These are phyloP conservation scores for Calypte anna DNA, from an alignment of 2,113 vertebrate genomes.

Conservation along the genomic window DNA sequence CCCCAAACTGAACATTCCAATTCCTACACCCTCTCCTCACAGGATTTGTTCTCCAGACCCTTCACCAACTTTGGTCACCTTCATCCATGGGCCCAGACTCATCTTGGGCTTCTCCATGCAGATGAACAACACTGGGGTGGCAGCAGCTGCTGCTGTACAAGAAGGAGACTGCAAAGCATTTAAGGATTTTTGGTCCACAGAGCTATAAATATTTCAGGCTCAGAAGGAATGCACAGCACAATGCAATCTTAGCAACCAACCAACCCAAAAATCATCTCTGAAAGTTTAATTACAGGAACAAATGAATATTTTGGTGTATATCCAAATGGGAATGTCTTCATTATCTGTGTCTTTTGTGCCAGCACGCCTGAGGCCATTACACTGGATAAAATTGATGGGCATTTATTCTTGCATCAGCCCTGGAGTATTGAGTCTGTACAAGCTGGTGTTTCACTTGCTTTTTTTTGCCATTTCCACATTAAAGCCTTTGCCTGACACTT, in stretches of 20 bases:
- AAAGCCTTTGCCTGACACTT: not conserved
- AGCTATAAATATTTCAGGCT: not conserved
- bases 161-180: not conserved
- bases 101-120: not conserved
- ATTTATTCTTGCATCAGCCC: not conserved
- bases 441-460: not conserved
- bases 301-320: not conserved
- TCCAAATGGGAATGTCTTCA: not conserved
- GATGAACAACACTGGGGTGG: not conserved
- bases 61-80: not conserved
- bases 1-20: too few species aligned
- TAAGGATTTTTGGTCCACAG: not conserved
- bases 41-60: too few species aligned
- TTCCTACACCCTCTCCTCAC: too few species aligned
- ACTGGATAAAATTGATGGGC: not conserved
- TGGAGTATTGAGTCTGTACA: not conserved
- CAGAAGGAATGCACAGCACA: not conserved
- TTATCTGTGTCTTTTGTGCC: not conserved
- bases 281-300: not conserved
- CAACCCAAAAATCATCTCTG: not conserved
- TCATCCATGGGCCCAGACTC: not conserved
- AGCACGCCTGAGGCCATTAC: not conserved
- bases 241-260: not conserved
- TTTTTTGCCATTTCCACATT: not conserved
- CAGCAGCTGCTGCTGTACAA: not conserved